Evolutionary conservation across 2,888 invertebrate genomes (phyloP), one percentile per base, ranked within the genome.

Genomic region (Conistra vaccinii): DNA sequence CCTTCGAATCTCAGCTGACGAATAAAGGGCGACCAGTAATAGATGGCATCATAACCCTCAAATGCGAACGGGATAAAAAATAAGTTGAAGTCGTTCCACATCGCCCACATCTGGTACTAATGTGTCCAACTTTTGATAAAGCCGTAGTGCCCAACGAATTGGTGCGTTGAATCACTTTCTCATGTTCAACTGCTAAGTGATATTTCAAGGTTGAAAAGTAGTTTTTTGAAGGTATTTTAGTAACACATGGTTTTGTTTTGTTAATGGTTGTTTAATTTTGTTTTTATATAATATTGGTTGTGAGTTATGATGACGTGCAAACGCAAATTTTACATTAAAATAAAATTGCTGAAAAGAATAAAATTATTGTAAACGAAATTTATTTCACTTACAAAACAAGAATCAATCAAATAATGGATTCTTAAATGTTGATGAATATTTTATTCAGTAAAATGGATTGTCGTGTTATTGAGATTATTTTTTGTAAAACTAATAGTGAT

Each of bases 51-150:
- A 88, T 90, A 88, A 91, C 86, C 88, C 86, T 84, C 85, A 83
- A 80, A 81, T 83, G 82, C 69, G 78, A 81, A 75, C 85, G 85
- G 87, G 88, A 91, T 90, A 90, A 86, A 91, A 90, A 92, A 92
- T 91, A 92, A 92, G 78, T 90, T 83, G 81, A 88, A 89, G 88
- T 87, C 89, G 90, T 88, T 87, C 80, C 88, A 88, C 87, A 85
- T 84, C 79, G 91, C 90, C 87, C 92, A 85, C 93, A 93, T 91
- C 91, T 93, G 93, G 88, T 85, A 88, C 87, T 91, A 93, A 93
- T 93, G 93, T 91, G 91, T 91, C 91, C 90, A 92, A 93, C 92
- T 93, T 92, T 93, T 93, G 93, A 93, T 93, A 93, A 91, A 93
- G 93, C 92, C 91, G 88, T 91, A 87, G 83, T 84, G 84, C 87